These are phyloP conservation scores for Cybosia mesomella DNA, from an alignment of 2,888 invertebrate genomes.

Conservation along the genomic window DNA sequence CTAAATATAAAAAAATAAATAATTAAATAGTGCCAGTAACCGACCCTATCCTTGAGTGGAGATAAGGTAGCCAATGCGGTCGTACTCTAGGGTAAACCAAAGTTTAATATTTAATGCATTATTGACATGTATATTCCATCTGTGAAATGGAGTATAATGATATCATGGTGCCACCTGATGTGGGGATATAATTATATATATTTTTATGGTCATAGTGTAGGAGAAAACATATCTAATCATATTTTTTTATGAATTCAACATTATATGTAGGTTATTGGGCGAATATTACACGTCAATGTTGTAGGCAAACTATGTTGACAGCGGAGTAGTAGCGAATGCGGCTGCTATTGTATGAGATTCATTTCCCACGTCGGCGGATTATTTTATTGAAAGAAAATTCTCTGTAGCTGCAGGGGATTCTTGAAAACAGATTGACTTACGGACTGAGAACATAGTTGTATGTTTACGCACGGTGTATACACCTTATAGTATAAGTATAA, in stretches of 20 bases:
- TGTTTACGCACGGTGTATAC: too few species aligned
- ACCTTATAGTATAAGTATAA: too few species aligned
- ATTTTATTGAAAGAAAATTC: too few species aligned
- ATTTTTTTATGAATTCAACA: not conserved
- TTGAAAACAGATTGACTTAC: too few species aligned
- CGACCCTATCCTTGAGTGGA: conserved; percentile 22
- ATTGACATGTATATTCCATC: conserved; percentile 33
- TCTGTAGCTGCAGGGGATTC: too few species aligned
- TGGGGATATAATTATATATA: conserved; percentile 6
- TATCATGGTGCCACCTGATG: conserved; percentile 6
- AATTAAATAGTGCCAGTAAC: conserved; percentile 13
- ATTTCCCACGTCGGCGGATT: too few species aligned
- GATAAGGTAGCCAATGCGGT: conserved; percentile 21
- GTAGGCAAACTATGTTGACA: not conserved
- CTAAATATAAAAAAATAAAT: too few species aligned
- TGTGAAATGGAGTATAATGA: conserved; percentile 19
- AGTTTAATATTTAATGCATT: conserved; percentile 37
- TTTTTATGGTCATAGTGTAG: conserved; percentile 10
- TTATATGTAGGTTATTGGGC: too few species aligned
- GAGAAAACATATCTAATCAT: not conserved
- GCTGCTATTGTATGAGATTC: too few species aligned
- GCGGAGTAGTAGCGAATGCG: not conserved
- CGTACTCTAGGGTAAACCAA: conserved; percentile 24
- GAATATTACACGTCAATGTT: too few species aligned
- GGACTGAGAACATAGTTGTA: too few species aligned